Evolutionary conservation across 2,797 vertebrate species (phyloP).

Genomic region (Odontamblyopus lacepedii): DNA sequence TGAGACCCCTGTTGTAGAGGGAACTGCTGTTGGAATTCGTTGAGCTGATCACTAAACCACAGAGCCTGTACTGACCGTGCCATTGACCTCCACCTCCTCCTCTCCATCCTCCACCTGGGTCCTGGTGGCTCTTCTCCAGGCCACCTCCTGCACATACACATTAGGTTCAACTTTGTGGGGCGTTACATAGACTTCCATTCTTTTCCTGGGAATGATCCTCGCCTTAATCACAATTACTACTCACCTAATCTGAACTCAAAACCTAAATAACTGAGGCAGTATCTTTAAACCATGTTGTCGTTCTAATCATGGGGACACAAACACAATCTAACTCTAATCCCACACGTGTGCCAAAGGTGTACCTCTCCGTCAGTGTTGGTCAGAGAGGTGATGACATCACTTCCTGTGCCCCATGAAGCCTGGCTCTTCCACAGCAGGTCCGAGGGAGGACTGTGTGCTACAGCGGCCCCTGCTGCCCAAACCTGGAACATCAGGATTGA

Average conservation of each 20-base stretch:
- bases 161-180: too few relatives aligned
- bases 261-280: too few relatives aligned
- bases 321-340: neutral
- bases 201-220: too few relatives aligned
- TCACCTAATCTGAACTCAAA: too few relatives aligned
- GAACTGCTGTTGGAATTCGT: too few relatives aligned
- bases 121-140: constrained; percentile 83
- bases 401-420: constrained; percentile 89
- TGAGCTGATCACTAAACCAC: too few relatives aligned
- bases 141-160: constrained; percentile 84
- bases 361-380: constrained; percentile 90
- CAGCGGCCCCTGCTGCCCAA: constrained; percentile 89
- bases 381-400: constrained; percentile 80
- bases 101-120: constrained; percentile 83
- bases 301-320: too few relatives aligned
- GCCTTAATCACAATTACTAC: too few relatives aligned
- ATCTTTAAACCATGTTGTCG: too few relatives aligned
- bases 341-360: constrained; percentile 2
- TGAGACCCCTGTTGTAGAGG: too few relatives aligned
- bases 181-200: too few relatives aligned
- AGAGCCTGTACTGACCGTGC: constrained; percentile 74
- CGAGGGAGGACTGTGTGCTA: constrained; percentile 89
- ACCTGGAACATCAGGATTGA: constrained; percentile 73
- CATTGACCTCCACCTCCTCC: constrained; percentile 87
- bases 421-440: constrained; percentile 95